A percentile compares a stretch with the other conserved stretches of the same genome.
These are phyloP conservation scores for Todiramphus chloris DNA, from an alignment of 2,113 vertebrate genomes.

Conservation along the genomic window DNA sequence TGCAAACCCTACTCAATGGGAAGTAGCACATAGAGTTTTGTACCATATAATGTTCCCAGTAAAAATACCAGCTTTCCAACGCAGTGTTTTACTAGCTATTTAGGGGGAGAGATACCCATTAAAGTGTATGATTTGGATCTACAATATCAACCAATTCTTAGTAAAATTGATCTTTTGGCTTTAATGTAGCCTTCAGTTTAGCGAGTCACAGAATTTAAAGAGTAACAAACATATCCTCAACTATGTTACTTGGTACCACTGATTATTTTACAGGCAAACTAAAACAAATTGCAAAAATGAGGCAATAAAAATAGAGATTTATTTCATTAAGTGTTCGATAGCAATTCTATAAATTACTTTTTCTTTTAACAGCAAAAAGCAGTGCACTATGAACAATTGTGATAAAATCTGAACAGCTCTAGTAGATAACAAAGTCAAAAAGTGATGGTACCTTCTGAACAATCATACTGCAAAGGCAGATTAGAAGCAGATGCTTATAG, in stretches of 20 bases:
- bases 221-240: background rate
- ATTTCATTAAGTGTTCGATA: background rate
- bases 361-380: background rate
- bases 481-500: slow-evolving; percentile 57
- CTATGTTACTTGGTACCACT: background rate
- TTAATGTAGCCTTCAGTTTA: background rate
- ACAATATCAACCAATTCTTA: background rate
- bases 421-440: background rate
- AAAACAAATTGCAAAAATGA: background rate
- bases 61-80: background rate
- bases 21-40: background rate
- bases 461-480: slow-evolving; percentile 10
- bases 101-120: background rate
- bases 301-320: background rate
- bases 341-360: background rate
- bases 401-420: slow-evolving; percentile 18
- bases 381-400: background rate
- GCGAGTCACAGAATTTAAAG: background rate
- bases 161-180: background rate
- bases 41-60: background rate
- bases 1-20: background rate
- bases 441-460: slow-evolving; percentile 28
- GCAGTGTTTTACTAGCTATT: background rate
- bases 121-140: background rate
- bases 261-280: slow-evolving; percentile 5